Conservation (phyloP, 2,888 invertebrate species). For the Acanthacorydalis orientalis region DNA sequence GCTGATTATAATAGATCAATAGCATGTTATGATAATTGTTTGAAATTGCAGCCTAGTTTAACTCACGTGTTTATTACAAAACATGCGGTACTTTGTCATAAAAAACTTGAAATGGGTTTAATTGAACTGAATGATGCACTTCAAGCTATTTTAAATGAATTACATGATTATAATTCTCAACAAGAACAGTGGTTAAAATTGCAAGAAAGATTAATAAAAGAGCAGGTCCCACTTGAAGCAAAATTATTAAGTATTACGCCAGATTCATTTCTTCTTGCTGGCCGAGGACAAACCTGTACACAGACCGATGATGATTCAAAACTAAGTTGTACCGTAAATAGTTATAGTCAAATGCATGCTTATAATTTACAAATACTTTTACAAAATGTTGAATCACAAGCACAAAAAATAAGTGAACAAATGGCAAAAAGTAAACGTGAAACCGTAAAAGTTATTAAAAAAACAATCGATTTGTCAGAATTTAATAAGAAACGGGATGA, state of each 20-base stretch:
- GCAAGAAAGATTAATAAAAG: constrained; percentile 37
- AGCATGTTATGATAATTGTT: constrained; percentile 44
- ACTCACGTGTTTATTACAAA: constrained; percentile 41
- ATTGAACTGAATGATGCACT: constrained; percentile 48
- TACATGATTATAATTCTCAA: constrained; percentile 42
- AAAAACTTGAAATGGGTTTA: constrained; percentile 42
- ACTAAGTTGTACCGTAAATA: constrained; percentile 23
- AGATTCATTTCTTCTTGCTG: constrained; percentile 17
- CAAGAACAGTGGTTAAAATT: constrained; percentile 41
- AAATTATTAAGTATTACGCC: constrained; percentile 21
- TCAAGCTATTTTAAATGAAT: constrained; percentile 41
- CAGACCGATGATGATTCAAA: constrained; percentile 22
- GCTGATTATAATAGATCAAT: constrained; percentile 57
- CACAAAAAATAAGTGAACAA: constrained; percentile 29
- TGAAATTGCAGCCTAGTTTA: constrained; percentile 44
- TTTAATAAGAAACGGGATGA: background rate
- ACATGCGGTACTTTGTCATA: constrained; percentile 50
- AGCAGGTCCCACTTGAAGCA: constrained; percentile 30
- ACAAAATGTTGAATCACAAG: constrained; percentile 31
- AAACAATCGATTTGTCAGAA: background rate
- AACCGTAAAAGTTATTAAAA: background rate
- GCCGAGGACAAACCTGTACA: constrained; percentile 24
- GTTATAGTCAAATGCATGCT: constrained; percentile 22
- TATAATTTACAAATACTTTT: constrained; percentile 25
- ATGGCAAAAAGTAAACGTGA: constrained; percentile 17